Evolutionary conservation across 2,113 vertebrate species (phyloP), one percentile per base, ranked within the genome.

Genomic region (Xiphophorus maculatus): DNA sequence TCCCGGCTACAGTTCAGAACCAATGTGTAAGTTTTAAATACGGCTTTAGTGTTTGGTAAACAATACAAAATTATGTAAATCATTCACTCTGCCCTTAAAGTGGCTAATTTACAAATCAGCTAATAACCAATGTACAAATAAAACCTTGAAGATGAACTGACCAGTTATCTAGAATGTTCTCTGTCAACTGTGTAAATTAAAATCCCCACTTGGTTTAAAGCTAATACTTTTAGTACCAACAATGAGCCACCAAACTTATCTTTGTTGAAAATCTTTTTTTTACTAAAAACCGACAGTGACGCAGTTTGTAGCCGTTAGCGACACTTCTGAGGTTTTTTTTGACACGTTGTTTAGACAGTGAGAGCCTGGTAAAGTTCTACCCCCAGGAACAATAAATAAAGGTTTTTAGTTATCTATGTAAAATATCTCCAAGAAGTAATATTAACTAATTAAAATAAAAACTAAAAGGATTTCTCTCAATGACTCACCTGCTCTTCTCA

Each of bases 271-370:
- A 27, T 22, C 25, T 17, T n/a, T n/a, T n/a, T 1, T 48, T 48
- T 35, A 19, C 44, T 42, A 42, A 48, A 19, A 48, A 48, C 14
- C 51, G 51, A 25, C 51, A 14, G 42, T 83, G 83, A 87, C 88
- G 77, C 83, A 82, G 65, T 44, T 58, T 67, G 81, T 42, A 32
- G 19, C 65, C 51, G 28, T 68, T 78, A 17, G 0, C 27, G 27
- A 62, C 76, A 2, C 1, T 66, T 40, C 19, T 17, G 7, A 17
- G 13, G 7, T 17, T 28, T 11, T 3, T 13, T 3, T 13, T 0
- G 25, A 0, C 25, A 13, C 5, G 60, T 19, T 19, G 13, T 64
- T 35, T 32, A 74, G 1, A 63, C 29, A 7, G 5, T 0, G 3
- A 54, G 9, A 77, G 19, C 3, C 14, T 13, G 51, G 3, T 12